Evolutionary conservation across 2,797 vertebrate genomes (phyloP).

Genomic region (Brachyalestes nurse): DNA sequence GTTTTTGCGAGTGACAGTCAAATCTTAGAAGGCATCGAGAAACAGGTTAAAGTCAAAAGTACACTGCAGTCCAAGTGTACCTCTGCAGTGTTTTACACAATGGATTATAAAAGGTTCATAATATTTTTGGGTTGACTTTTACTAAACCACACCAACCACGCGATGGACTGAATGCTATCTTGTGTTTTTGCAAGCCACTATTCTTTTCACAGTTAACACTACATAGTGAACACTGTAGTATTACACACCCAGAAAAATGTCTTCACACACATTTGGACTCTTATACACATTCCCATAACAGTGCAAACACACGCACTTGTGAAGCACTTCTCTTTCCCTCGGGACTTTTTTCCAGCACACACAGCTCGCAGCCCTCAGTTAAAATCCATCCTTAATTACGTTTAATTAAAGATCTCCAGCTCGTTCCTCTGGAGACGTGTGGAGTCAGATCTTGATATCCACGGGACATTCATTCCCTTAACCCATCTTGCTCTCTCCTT

Average conservation of each 20-base stretch:
- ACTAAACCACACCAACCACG: too few relatives aligned
- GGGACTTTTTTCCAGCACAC: conserved; percentile 23
- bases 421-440: conserved; percentile 44
- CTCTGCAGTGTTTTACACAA: too few relatives aligned
- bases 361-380: conserved; percentile 22
- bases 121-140: too few relatives aligned
- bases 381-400: conserved; percentile 44
- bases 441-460: conserved; percentile 70
- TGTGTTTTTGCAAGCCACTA: neutral
- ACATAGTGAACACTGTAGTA: conserved; percentile 1
- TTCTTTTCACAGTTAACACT: neutral
- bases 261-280: neutral
- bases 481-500: conserved; percentile 62
- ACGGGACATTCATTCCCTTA: conserved; percentile 65
- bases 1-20: too few relatives aligned
- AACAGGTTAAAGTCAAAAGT: too few relatives aligned
- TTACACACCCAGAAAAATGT: neutral
- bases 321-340: neutral
- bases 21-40: too few relatives aligned
- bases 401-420: conserved; percentile 42
- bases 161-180: too few relatives aligned
- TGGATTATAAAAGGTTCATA: too few relatives aligned
- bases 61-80: too few relatives aligned
- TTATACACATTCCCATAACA: neutral
- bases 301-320: neutral